Percentiles rank a stretch among this genome's conserved stretches.
These are phyloP conservation scores for Caenorhabditis inopinata DNA, from an alignment of 1,140 invertebrate species.

Conservation along the genomic window DNA sequence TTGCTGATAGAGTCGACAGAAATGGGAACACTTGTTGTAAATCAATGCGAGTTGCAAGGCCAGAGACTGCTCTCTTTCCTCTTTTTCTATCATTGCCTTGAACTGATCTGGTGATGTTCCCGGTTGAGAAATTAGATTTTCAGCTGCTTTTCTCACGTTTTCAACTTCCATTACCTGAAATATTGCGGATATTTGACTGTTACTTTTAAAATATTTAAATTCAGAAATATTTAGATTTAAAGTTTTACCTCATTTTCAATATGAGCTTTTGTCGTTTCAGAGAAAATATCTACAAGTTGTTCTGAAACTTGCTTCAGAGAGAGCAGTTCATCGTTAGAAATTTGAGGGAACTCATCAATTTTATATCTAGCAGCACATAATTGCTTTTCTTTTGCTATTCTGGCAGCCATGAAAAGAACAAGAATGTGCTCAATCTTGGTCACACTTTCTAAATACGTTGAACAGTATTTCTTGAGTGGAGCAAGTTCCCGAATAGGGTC, in stretches of 20 bases:
- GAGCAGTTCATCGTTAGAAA: background rate
- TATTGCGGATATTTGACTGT: too few species aligned
- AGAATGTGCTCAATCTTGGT: background rate
- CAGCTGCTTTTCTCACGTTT: background rate
- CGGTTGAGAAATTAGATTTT: background rate
- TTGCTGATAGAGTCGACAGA: constrained; percentile 12
- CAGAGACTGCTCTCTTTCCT: background rate
- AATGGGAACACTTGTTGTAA: background rate
- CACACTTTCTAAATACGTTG: background rate
- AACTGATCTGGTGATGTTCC: background rate
- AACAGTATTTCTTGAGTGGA: background rate
- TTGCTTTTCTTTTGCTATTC: constrained; percentile 3
- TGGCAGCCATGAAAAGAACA: background rate
- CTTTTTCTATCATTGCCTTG: background rate
- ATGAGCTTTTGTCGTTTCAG: background rate
- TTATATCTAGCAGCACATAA: background rate
- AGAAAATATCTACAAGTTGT: background rate
- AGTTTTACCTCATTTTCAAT: background rate
- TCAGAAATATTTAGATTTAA: background rate
- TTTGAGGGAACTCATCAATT: background rate
- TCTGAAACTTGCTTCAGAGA: background rate
- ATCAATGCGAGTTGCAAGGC: background rate
- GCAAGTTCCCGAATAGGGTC: background rate
- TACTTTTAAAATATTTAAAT: too few species aligned
- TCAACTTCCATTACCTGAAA: background rate